phyloP scores from a whole-genome alignment of 1,140 invertebrate genomes.

The Littorina saxatilis region DNA sequence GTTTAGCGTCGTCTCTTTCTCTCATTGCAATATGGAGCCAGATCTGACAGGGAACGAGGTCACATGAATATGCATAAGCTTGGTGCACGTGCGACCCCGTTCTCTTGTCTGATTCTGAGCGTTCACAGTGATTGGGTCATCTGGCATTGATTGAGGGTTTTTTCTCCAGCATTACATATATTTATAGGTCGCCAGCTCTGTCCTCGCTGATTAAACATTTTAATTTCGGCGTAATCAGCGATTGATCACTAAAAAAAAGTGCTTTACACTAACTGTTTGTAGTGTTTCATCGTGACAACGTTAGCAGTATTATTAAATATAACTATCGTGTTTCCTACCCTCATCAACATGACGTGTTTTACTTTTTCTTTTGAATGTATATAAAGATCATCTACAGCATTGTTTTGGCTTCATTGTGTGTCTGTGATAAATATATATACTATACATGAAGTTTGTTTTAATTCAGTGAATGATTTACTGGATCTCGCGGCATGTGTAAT shows the following conservation, averaged over 20 bases:
- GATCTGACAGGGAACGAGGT: background rate
- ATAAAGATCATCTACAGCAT: conserved; percentile 6
- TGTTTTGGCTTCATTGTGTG: background rate
- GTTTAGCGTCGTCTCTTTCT: background rate
- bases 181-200: background rate
- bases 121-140: background rate
- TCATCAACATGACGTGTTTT: background rate
- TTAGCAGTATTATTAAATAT: background rate
- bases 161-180: too few relatives aligned
- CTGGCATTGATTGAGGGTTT: too few relatives aligned
- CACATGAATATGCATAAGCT: background rate
- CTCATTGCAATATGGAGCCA: background rate
- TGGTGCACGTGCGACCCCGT: background rate
- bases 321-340: too few relatives aligned
- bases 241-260: background rate
- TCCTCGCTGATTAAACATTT: conserved; percentile 7
- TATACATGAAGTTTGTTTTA: background rate
- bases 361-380: background rate
- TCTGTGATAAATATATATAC: background rate
- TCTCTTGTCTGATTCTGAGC: too few relatives aligned
- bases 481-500: conserved; percentile 28
- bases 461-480: conserved; percentile 8
- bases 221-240: conserved; percentile 8
- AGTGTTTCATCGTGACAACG: background rate
- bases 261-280: conserved; percentile 6